Evolutionary conservation across 2,113 vertebrate genomes (phyloP), one percentile per base, ranked within the genome.

Genomic region (Phyllostomus hastatus): DNA sequence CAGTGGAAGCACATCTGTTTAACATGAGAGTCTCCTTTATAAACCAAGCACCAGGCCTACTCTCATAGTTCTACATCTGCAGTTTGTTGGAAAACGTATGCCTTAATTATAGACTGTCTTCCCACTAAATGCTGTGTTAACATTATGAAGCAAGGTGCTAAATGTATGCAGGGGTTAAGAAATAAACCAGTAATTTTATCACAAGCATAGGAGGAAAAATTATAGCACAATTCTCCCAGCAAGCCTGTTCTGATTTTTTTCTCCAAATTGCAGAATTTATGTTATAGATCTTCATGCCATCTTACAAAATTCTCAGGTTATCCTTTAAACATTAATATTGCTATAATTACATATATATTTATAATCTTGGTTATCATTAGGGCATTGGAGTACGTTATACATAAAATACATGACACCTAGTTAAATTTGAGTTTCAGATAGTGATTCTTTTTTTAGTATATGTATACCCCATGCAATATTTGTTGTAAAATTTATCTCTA

Each of bases 31-130:
- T 61, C 35, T 86, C 57, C 66, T 61, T 85, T 78, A 67, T 52
- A 95, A 90, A 66, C 2, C 6, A 67, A 86, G 38, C 52, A 69
- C n/a, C 50, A 69, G 41, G 92, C 88, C 95, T 97, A 91, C 90
- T 95, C 95, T 96, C 86, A 20, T 76, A 98, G 93, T 96, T 97
- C 97, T 97, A 94, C 95, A 98, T 98, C 95, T 97, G 96, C 97
- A 97, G 92, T 97, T 98, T 98, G 98, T 98, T 98, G 98, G 97
- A 98, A 98, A 98, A 98, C 97, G 97, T 98, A 97, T 94, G 93
- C 64, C 95, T 97, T 98, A 98, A 98, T 98, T 98, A 98, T 81
- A 98, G 98, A 96, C 97, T 98, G 95, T 97, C 98, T 96, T 98
- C 95, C 97, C 95, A 97, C 97, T 98, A 97, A 98, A 97, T 92